Evolutionary conservation across 2,113 vertebrate genomes (phyloP).

Genomic region (Smithornis capensis): DNA sequence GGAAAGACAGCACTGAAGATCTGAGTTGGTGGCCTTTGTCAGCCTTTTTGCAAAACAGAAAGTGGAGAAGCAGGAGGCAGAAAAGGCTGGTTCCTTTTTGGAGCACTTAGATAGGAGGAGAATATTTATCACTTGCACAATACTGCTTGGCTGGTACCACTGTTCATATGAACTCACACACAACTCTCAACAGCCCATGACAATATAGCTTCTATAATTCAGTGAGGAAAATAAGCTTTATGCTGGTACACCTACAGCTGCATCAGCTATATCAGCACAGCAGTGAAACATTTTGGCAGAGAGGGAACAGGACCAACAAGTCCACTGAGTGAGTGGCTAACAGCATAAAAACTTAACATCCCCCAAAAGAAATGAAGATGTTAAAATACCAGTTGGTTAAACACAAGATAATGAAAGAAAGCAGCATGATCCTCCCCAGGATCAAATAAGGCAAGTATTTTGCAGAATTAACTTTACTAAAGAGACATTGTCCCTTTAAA

Average conservation of each 20-base stretch:
- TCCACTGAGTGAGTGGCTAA: not conserved
- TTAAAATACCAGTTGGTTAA: slow-evolving; percentile 30
- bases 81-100: not conserved
- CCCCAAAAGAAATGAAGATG: slow-evolving; percentile 39
- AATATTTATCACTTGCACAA: not conserved
- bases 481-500: not conserved
- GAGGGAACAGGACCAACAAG: not conserved
- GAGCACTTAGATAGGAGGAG: not conserved
- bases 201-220: not conserved
- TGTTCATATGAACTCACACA: not conserved
- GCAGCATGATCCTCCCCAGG: not conserved
- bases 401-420: slow-evolving; percentile 24
- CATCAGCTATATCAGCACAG: not conserved
- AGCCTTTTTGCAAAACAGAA: not conserved
- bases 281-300: not conserved
- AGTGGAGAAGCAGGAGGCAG: not conserved
- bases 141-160: not conserved
- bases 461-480: not conserved
- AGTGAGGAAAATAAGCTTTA: not conserved
- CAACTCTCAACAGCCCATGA: not conserved
- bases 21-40: not conserved
- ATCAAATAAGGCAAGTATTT: not conserved
- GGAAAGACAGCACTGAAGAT: not conserved
- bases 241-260: not conserved
- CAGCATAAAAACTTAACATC: slow-evolving; percentile 13